These are phyloP conservation scores for Pseudochromis fuscus DNA, from an alignment of 2,797 vertebrate genomes.

Conservation along the genomic window DNA sequence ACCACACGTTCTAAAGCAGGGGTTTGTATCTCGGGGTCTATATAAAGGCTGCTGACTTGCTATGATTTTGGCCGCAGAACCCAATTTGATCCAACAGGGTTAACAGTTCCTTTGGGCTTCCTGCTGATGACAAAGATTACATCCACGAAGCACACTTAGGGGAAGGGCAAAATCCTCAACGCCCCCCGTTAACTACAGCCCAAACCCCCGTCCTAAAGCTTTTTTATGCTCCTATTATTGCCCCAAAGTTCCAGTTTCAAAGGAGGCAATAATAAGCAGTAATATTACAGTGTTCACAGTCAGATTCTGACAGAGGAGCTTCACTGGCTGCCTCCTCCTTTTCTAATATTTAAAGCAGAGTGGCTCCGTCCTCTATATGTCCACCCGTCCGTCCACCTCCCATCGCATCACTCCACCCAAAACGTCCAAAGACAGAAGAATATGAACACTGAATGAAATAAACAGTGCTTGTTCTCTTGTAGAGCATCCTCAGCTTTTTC, in stretches of 20 bases:
- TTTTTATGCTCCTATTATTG: slow-evolving; percentile 55
- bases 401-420: slow-evolving; percentile 48
- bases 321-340: slow-evolving; percentile 51
- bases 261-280: slow-evolving; percentile 55
- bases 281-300: slow-evolving; percentile 72
- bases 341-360: slow-evolving; percentile 52
- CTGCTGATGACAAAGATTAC: slow-evolving; percentile 56
- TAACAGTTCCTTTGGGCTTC: slow-evolving; percentile 66
- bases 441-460: slow-evolving; percentile 42
- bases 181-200: slow-evolving; percentile 39
- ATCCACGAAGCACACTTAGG: slow-evolving; percentile 51
- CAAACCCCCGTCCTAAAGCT: slow-evolving; percentile 76
- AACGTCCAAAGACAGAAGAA: slow-evolving; percentile 61
- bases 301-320: slow-evolving; percentile 56
- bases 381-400: slow-evolving; percentile 45
- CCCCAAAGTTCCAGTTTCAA: slow-evolving; percentile 68
- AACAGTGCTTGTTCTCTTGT: slow-evolving; percentile 48
- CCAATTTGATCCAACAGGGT: slow-evolving; percentile 57
- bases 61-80: slow-evolving; percentile 56
- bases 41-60: slow-evolving; percentile 57
- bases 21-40: slow-evolving; percentile 52
- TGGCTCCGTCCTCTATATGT: slow-evolving; percentile 54
- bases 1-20: slow-evolving; percentile 78
- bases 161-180: slow-evolving; percentile 37
- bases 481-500: slow-evolving; percentile 53